Evolutionary conservation across 2,797 vertebrate genomes (phyloP).

Genomic region (Syngnathus rostellatus): DNA sequence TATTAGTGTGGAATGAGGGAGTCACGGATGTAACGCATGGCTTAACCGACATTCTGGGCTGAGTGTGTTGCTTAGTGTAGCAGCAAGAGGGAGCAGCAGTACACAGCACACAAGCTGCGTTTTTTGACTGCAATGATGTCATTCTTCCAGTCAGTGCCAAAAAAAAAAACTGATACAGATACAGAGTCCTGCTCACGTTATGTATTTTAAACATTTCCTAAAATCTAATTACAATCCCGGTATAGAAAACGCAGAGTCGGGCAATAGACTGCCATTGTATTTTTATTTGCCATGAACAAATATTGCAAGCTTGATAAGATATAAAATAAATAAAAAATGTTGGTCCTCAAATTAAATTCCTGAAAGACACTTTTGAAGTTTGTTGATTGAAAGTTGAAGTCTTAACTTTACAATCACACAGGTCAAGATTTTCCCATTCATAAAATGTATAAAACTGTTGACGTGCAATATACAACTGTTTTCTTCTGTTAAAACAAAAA

Average conservation of each 20-base stretch:
- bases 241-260: background rate
- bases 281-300: background rate
- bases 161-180: background rate
- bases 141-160: conserved; percentile 2
- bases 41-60: background rate
- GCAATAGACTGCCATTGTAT: background rate
- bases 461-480: background rate
- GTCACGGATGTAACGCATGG: background rate
- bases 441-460: too few relatives aligned
- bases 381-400: background rate
- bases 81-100: conserved; percentile 11
- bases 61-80: conserved; percentile 3
- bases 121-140: conserved; percentile 9
- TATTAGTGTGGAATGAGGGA: background rate
- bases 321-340: background rate
- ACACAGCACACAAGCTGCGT: background rate
- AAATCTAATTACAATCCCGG: background rate
- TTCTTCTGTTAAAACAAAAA: background rate
- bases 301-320: background rate
- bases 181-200: background rate
- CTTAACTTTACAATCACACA: background rate
- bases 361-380: background rate
- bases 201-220: background rate
- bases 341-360: background rate
- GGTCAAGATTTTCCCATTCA: background rate